Base-by-base conservation (phyloP, 2,888 invertebrate genomes). In the Hedychridium roseum region DNA sequence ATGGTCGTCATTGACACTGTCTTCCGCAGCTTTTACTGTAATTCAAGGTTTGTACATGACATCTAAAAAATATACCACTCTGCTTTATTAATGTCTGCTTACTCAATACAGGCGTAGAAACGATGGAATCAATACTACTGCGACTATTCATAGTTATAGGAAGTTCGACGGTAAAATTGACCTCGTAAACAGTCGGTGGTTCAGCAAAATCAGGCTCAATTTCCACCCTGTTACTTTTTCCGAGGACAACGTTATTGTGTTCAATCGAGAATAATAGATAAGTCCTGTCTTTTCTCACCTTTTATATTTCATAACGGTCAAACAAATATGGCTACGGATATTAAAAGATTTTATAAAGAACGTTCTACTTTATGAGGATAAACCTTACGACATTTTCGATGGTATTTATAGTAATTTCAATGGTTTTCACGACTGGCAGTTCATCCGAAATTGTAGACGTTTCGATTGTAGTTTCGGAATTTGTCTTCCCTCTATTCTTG, bases 371-470 rank as follows among this genome's bases (percentile, higher is more conserved):
- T 12, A 15, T 14, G 3, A 28, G 21, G 5, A 21, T 12, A 35
- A 27, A 18, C 60, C 68, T 62, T 54, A 73, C 73, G 17, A 73
- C 42, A 52, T 73, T 73, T 41, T 73, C 65, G 7, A 73, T 65
- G 5, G 55, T 43, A 5, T 65, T 36, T n/a, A 73, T 35, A 15
- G 15, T 31, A 30, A 73, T 57, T 28, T 56, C 45, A 16, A 73
- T 52, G 17, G 36, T 40, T 6, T 43, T 50, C 3, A 62, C 50
- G 5, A 7, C 12, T 1, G 17, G 6, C 2, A 26, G 26, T 1
- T 45, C 39, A n/a, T n/a, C n/a, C n/a, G n/a, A n/a, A n/a, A n/a
- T n/a, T n/a, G n/a, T n/a, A n/a, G n/a, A n/a, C n/a, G n/a, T n/a
- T n/a, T n/a, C n/a, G n/a, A n/a, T n/a, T n/a, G n/a, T n/a, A n/a